phyloP scores from a whole-genome alignment of 2,113 vertebrate genomes.

The Petroica traversi region DNA sequence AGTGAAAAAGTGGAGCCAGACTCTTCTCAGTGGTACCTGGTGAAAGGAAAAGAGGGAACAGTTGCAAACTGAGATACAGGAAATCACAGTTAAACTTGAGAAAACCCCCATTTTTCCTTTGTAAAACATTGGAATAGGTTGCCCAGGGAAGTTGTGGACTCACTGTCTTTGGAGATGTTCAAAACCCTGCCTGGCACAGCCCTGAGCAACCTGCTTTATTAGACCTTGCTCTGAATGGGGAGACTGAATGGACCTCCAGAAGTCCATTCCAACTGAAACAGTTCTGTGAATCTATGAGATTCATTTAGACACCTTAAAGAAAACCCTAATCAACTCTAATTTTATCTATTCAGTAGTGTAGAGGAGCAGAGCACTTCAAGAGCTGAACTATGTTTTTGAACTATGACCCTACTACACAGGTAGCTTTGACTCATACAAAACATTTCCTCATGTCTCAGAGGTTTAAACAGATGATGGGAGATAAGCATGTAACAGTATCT shows the following conservation, averaged over 20 bases:
- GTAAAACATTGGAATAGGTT: not conserved
- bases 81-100: not conserved
- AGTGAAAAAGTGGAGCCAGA: not conserved
- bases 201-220: not conserved
- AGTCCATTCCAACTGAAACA: not conserved
- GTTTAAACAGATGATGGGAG: not conserved
- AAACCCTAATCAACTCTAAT: not conserved
- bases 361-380: not conserved
- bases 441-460: not conserved
- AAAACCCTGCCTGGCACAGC: not conserved
- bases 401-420: not conserved
- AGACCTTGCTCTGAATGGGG: not conserved
- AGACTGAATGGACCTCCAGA: not conserved
- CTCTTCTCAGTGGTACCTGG: not conserved
- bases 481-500: not conserved
- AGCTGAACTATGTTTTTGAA: no score
- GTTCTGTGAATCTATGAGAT: not conserved
- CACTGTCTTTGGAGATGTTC: not conserved
- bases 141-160: not conserved
- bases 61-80: not conserved
- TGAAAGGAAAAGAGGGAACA: not conserved
- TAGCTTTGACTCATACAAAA: not conserved
- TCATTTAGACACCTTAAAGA: not conserved
- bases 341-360: not conserved
- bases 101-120: not conserved